Evolutionary conservation across 2,888 invertebrate species (phyloP), one percentile per base, ranked within the genome.

Genomic region (Trissolcus brochymenae): DNA sequence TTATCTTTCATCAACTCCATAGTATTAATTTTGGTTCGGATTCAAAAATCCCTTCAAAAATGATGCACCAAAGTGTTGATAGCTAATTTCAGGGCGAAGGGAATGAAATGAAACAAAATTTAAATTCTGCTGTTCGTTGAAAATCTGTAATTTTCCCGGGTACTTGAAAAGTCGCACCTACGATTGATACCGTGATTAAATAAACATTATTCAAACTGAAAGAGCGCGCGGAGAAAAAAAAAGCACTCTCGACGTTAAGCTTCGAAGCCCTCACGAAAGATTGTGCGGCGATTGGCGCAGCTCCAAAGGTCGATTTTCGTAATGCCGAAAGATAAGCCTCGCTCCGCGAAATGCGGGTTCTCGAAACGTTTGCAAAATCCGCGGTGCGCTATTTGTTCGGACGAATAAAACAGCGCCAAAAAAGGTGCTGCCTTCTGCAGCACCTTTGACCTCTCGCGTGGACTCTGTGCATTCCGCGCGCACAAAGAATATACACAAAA

Each of bases 231-330:
- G 46, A 46, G 14, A 51, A 74, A 74, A 76, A 51, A 61, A 74
- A 78, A 68, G 68, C 68, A 70, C 77, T 73, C 67, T 72, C 60
- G 56, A 65, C 73, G 62, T 61, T 74, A 78, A 78, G 74, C 78
- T 71, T 16, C 64, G 74, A 70, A 78, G 70, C 78, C 74, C 70
- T 65, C 74, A 70, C 73, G 70, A 78, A 79, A 79, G 76, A 79
- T 78, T 68, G 73, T 76, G 68, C 59, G 72, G 75, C 67, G 72
- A 76, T 76, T 76, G 79, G 76, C 79, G 68, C 54, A 25, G 55
- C 68, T 79, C 76, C 79, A 79, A 73, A 73, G 79, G 79, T 76
- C 79, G 76, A 76, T 79, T 79, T 79, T 79, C 73, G 72, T 55
- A 76, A 77, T 70, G 72, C 76, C 60, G 72, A 76, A 72, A 79